A percentile compares a stretch with the other conserved stretches of the same genome.
phyloP scores from a whole-genome alignment of 2,888 invertebrate species.

The Ornithoptera alexandrae region DNA sequence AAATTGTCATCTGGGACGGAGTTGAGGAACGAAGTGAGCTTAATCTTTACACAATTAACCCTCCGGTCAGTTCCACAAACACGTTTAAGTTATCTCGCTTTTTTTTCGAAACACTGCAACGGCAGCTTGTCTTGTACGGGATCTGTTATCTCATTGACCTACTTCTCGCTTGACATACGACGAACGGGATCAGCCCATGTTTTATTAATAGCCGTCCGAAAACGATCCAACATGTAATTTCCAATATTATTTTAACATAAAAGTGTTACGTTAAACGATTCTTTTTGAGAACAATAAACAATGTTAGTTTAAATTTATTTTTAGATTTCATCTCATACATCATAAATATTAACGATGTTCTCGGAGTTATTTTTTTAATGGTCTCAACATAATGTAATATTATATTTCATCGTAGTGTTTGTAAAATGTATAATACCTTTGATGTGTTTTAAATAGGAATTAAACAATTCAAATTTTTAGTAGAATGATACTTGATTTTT shows the following conservation, averaged over 20 bases:
- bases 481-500: no score
- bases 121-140: constrained; percentile 23
- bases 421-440: background rate
- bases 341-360: background rate
- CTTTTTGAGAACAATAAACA: background rate
- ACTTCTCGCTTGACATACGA: constrained; percentile 28
- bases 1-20: background rate
- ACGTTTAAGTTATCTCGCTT: constrained; percentile 26
- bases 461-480: no score
- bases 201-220: constrained; percentile 17
- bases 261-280: background rate
- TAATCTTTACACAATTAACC: constrained; percentile 8
- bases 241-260: background rate
- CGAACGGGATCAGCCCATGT: constrained; percentile 26
- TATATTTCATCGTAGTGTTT: background rate
- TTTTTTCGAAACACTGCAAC: constrained; percentile 17
- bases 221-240: background rate
- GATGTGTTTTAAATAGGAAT: no score
- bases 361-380: background rate
- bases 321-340: constrained; percentile 1
- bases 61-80: constrained; percentile 25
- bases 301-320: background rate
- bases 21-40: background rate
- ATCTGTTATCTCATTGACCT: constrained; percentile 28
- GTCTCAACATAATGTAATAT: background rate